phyloP scores from a whole-genome alignment of 2,113 vertebrate genomes.

The Scartelaos histophorus region DNA sequence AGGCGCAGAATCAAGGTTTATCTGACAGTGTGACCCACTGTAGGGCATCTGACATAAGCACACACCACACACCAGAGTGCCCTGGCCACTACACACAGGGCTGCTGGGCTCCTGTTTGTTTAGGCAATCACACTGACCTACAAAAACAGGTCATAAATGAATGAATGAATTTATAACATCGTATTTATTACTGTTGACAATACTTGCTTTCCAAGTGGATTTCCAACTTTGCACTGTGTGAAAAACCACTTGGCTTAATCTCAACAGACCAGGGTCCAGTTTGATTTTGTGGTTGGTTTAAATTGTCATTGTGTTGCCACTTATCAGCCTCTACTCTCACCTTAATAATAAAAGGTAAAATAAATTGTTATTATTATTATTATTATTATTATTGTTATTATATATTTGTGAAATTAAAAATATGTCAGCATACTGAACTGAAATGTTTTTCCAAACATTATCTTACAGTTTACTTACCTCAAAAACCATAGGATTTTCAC shows the following conservation, averaged over 20 bases:
- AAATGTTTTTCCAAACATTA: too few relatives aligned
- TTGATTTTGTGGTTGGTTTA: constrained; percentile 30
- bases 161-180: background rate
- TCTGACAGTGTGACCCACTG: constrained; percentile 33
- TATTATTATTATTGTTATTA: background rate
- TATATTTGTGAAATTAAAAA: background rate
- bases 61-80: constrained; percentile 38
- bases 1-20: fast-evolving
- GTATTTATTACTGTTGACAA: too few relatives aligned
- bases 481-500: constrained; percentile 3
- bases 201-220: constrained; percentile 48
- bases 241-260: constrained; percentile 42
- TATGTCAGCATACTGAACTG: too few relatives aligned
- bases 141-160: background rate
- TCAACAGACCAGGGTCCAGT: constrained; percentile 45
- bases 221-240: constrained; percentile 34
- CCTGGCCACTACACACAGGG: constrained; percentile 18
- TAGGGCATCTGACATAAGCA: constrained; percentile 31
- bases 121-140: constrained; percentile 52
- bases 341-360: constrained; percentile 22
- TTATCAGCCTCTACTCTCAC: constrained; percentile 32
- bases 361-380: background rate
- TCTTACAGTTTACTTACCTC: constrained; percentile 22
- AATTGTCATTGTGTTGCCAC: constrained; percentile 26
- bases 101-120: constrained; percentile 40